Base-by-base conservation (phyloP, 2,797 vertebrate genomes). In the Eurystomus glaucurus region DNA sequence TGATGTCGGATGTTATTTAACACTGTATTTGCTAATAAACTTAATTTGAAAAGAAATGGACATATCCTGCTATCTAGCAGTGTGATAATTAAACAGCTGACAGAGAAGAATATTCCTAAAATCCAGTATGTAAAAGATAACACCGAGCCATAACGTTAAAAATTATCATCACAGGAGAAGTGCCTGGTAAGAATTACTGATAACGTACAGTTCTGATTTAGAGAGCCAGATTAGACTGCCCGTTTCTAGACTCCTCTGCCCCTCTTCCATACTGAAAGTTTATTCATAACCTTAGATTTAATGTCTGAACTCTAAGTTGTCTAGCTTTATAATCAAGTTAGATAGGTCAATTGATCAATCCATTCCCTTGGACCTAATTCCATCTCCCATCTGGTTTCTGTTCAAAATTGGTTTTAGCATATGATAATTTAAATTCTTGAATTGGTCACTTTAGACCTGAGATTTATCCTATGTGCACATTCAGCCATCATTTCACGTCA, bases 401-500 rank as follows among this genome's bases (percentile, higher is more conserved):
- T 57, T 82, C 35, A 35, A 45, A 85, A 71, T 20, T 43, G 20
- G 26, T 77, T 84, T 60, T 57, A 71, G 68, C 33, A 88, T 8
- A 7, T 75, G 16, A 78, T 60, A 78, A 43, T 85, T 26, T 33
- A 83, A 90, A 65, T 37, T 66, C 68, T n/a, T 71, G 50, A 78
- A 51, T 23, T 37, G 52, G 51, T 31, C 48, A 39, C 20, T 95
- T 39, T 31, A 71, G 75, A 75, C 10, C 7, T 25, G 9, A 51
- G 45, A 80, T 48, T 57, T 20, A 54, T 20, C 26, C 28, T n/a
- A 18, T 5, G 13, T 0, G 2, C 4, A 22, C 4, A 12, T 19
- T 6, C 77, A 10, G 75, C 76, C 94, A 91, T 82, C 28, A 91
- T 92, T 95, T 96, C 85, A 82, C 65, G 88, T 45, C n/a, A 64